Evolutionary conservation across 2,113 vertebrate genomes (phyloP).

Genomic region (Periophthalmodon schlosseri): DNA sequence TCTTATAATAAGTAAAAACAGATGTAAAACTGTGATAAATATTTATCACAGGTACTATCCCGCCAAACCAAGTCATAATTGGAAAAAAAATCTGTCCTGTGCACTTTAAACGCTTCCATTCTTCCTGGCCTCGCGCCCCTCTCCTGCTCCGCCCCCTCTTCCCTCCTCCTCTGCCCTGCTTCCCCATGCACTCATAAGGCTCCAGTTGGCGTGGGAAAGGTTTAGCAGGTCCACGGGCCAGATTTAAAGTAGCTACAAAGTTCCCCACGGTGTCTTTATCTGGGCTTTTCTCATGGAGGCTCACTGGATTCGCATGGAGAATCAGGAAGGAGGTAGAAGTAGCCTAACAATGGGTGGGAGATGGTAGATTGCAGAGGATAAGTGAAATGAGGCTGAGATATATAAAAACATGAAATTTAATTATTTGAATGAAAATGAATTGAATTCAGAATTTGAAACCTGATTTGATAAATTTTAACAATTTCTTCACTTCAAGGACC

Average conservation of each 20-base stretch:
- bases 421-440: neutral
- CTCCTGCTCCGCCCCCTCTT: neutral
- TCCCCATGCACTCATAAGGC: neutral
- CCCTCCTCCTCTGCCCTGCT: neutral
- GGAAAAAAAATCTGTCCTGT: no score
- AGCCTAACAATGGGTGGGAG: neutral
- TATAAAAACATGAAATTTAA: neutral
- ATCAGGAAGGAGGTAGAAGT: neutral
- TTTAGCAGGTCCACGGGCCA: slow-evolving; percentile 47
- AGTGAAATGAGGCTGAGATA: neutral
- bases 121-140: neutral
- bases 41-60: no score
- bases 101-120: neutral
- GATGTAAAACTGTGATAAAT: no score
- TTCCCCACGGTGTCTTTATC: slow-evolving; percentile 35
- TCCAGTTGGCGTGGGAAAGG: slow-evolving; percentile 60
- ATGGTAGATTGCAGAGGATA: neutral
- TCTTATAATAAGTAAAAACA: no score
- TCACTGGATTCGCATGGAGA: slow-evolving; percentile 26
- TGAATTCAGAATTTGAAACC: no score
- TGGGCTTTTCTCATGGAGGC: slow-evolving; percentile 33
- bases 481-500: no score
- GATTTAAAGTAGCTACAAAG: slow-evolving; percentile 62
- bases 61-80: no score
- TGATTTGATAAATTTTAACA: neutral